Conservation (phyloP, 2,797 vertebrate genomes). For the Myiotriccus ornatus region DNA sequence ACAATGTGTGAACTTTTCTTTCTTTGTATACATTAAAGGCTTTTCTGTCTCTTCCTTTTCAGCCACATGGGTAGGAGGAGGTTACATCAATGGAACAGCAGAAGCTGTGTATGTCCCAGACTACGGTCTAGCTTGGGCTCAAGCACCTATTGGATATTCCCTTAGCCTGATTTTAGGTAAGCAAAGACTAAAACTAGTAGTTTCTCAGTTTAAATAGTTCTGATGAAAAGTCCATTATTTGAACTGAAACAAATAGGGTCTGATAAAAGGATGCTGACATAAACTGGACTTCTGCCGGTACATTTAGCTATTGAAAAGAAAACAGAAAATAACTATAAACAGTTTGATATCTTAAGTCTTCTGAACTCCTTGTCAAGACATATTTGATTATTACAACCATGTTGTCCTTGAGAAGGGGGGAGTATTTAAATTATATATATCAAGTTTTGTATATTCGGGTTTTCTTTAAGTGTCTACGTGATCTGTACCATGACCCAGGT, state of each 20-base stretch:
- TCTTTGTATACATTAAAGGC: neutral
- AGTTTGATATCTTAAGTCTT: neutral
- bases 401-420: neutral
- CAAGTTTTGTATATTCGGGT: neutral
- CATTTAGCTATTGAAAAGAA: neutral
- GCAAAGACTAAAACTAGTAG: slow-evolving; percentile 27
- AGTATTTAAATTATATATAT: neutral
- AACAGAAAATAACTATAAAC: neutral
- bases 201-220: neutral
- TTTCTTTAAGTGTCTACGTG: neutral
- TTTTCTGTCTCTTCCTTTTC: slow-evolving; percentile 56
- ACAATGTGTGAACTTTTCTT: neutral
- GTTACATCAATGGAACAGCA: slow-evolving; percentile 97
- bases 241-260: neutral
- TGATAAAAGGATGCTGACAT: neutral
- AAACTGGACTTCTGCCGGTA: neutral
- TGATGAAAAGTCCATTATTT: neutral
- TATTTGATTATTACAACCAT: neutral
- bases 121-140: slow-evolving; percentile 92
- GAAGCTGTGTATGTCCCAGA: slow-evolving; percentile 93
- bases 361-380: neutral
- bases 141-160: slow-evolving; percentile 95
- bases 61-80: slow-evolving; percentile 99
- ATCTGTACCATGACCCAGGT: neutral
- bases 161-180: slow-evolving; percentile 93